phyloP scores from a whole-genome alignment of 2,888 invertebrate genomes.

The Steinernema carpocapsae region DNA sequence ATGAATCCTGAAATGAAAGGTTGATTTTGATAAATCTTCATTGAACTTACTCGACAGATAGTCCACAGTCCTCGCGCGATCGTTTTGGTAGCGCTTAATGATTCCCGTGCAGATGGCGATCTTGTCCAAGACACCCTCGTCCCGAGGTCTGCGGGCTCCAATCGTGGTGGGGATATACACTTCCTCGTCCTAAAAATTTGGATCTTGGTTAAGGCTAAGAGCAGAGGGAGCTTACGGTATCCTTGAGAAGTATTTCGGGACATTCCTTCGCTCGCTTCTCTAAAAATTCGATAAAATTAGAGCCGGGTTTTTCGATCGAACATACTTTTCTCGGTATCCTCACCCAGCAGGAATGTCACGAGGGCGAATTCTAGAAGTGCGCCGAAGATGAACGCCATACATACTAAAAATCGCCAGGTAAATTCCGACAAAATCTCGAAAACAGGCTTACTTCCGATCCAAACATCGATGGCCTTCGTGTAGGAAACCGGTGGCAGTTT shows the following conservation, averaged over 20 bases:
- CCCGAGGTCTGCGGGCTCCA: neutral
- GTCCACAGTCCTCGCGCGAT: neutral
- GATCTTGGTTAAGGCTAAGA: too few species aligned
- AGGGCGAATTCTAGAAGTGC: conserved; percentile 2
- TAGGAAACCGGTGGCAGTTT: conserved; percentile 11
- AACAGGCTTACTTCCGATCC: neutral
- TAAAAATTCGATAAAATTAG: neutral
- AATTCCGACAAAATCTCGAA: neutral
- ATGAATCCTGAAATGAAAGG: conserved; percentile 2
- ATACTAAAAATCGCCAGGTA: too few species aligned
- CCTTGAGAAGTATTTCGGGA: neutral
- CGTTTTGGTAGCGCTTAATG: neutral
- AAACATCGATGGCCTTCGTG: conserved; percentile 10
- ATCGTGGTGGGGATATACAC: neutral
- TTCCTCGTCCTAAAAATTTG: conserved; percentile 3
- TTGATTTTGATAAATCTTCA: neutral
- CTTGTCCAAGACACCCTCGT: neutral
- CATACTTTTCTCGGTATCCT: neutral
- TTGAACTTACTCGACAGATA: neutral
- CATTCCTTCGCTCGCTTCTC: neutral
- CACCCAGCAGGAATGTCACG: neutral
- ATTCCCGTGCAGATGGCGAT: conserved; percentile 9
- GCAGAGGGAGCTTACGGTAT: neutral
- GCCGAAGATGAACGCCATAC: conserved; percentile 13
- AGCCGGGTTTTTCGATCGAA: neutral